Percentiles rank a stretch among this genome's conserved stretches.
These are phyloP conservation scores for Corvus hawaiiensis DNA, from an alignment of 2,113 vertebrate genomes.

Conservation along the genomic window DNA sequence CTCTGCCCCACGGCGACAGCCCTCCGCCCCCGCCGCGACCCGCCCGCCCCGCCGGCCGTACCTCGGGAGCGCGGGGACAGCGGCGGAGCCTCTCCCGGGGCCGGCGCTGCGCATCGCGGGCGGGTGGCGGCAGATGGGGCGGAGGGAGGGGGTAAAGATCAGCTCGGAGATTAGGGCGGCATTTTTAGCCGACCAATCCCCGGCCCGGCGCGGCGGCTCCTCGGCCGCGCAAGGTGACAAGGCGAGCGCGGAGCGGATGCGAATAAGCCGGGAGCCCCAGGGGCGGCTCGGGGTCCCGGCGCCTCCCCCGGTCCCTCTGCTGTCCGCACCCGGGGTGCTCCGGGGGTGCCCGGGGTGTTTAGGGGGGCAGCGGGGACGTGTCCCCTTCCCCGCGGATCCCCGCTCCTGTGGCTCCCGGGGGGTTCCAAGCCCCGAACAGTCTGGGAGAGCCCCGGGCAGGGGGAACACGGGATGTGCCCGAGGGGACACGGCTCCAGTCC, in stretches of 20 bases:
- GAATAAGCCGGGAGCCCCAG: neutral
- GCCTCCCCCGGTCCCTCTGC: neutral
- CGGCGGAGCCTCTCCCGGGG: neutral
- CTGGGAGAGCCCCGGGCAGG: no score
- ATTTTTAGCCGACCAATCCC: slow-evolving; percentile 73
- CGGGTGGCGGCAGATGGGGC: slow-evolving; percentile 61
- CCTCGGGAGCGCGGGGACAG: neutral
- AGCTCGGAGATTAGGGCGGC: slow-evolving; percentile 69
- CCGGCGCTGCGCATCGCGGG: slow-evolving; percentile 8
- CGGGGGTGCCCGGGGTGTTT: neutral
- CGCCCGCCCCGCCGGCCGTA: neutral
- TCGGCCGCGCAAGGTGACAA: slow-evolving; percentile 58
- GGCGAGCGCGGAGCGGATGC: neutral
- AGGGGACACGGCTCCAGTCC: neutral
- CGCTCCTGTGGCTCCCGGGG: neutral
- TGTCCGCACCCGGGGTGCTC: neutral
- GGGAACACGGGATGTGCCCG: neutral
- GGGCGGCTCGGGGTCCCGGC: neutral
- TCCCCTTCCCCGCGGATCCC: no score
- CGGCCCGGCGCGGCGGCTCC: slow-evolving; percentile 17
- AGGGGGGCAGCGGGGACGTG: neutral
- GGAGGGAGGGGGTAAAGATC: slow-evolving; percentile 62
- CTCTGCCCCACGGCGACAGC: neutral
- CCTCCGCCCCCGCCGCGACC: neutral
- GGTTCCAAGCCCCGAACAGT: neutral